Conservation (phyloP, 53 echinoderm and acorn worm species). For the Echinometra lucunter region DNA sequence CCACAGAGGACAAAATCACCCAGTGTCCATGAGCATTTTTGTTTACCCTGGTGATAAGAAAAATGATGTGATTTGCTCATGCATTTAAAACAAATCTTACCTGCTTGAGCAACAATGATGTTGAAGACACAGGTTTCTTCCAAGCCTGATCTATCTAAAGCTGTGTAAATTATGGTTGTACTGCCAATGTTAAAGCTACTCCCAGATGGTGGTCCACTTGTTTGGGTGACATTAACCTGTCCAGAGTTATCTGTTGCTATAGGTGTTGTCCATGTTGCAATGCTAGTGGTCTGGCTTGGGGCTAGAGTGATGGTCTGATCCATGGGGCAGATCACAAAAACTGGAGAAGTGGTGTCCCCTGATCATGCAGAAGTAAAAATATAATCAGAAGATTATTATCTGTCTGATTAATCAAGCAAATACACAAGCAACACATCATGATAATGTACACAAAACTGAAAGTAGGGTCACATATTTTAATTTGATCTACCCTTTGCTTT, state of each 20-base stretch:
- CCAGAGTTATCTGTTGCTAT: slow-evolving; percentile 4
- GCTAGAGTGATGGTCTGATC: neutral
- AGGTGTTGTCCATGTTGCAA: slow-evolving; percentile 13
- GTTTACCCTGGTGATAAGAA: neutral
- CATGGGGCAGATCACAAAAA: neutral
- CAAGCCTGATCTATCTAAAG: slow-evolving; percentile 72
- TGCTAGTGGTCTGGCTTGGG: neutral
- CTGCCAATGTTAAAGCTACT: slow-evolving; percentile 32
- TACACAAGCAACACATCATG: too few species aligned
- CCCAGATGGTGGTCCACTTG: slow-evolving; percentile 23
- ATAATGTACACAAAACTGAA: too few species aligned
- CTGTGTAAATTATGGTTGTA: slow-evolving; percentile 71
- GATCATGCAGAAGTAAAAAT: too few species aligned
- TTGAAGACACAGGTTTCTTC: slow-evolving; percentile 70
- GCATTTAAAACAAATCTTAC: too few species aligned
- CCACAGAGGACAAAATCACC: too few species aligned
- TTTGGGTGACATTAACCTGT: neutral
- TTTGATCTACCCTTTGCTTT: too few species aligned
- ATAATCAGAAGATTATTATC: too few species aligned
- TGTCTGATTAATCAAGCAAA: too few species aligned
- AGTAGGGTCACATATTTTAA: too few species aligned
- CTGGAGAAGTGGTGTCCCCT: slow-evolving; percentile 12
- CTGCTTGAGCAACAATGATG: slow-evolving; percentile 54
- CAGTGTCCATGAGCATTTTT: too few species aligned
- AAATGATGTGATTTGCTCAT: too few species aligned